These are phyloP conservation scores for Petrolisthes cinctipes DNA, from an alignment of 2,888 invertebrate species.

Conservation along the genomic window DNA sequence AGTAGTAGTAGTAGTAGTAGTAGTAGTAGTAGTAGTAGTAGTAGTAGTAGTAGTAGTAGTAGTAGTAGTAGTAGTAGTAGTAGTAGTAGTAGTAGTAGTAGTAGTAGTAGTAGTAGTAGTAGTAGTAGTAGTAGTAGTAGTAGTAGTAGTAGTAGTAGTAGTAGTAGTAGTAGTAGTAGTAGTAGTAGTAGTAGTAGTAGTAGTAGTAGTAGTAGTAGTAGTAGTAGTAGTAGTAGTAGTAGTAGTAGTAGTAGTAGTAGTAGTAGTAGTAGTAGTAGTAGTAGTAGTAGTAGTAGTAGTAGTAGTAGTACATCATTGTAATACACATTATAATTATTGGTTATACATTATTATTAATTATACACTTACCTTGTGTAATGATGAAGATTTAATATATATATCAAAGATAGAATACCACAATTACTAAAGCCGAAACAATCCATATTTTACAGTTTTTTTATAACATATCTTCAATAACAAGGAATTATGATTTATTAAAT, in stretches of 20 bases:
- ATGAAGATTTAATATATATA: too few species aligned
- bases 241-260: conserved; percentile 7
- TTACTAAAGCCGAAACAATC: too few species aligned
- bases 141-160: conserved; percentile 7
- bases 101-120: conserved; percentile 1
- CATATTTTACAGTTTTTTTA: too few species aligned
- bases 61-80: neutral
- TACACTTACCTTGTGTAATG: too few species aligned
- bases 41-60: conserved; percentile 7
- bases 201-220: conserved; percentile 1
- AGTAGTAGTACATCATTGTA: neutral
- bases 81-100: conserved; percentile 7
- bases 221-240: conserved; percentile 4
- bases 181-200: conserved; percentile 7
- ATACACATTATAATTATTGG: too few species aligned
- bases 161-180: conserved; percentile 4
- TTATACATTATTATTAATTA: too few species aligned
- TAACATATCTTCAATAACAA: too few species aligned
- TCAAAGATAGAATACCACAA: too few species aligned
- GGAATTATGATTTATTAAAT: too few species aligned
- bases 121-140: conserved; percentile 7
- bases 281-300: conserved; percentile 7
- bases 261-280: conserved; percentile 7
- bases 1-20: conserved; percentile 4
- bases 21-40: conserved; percentile 1